phyloP scores from a whole-genome alignment of 2,888 invertebrate species.

The Coenonympha glycerion region DNA sequence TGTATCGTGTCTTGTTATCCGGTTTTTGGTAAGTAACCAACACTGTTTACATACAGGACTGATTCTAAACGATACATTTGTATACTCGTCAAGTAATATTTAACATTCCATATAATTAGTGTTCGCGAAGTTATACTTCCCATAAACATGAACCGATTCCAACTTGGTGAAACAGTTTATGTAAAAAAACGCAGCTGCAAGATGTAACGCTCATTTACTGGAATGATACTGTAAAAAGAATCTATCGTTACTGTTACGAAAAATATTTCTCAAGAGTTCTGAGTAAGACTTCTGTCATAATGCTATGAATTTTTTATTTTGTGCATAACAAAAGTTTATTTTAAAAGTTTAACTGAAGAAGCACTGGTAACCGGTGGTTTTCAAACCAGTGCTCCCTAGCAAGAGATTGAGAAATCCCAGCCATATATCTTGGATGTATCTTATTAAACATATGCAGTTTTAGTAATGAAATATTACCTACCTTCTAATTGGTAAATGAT shows the following conservation, averaged over 20 bases:
- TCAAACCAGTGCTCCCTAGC: no score
- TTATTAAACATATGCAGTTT: no score
- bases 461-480: no score
- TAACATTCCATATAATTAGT: conserved; percentile 1
- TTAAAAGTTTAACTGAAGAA: no score
- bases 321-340: no score
- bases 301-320: not conserved
- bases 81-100: not conserved
- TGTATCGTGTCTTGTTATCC: conserved; percentile 60
- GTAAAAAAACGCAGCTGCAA: conserved; percentile 3
- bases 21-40: conserved; percentile 57
- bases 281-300: not conserved
- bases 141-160: conserved; percentile 6
- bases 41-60: conserved; percentile 18
- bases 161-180: not conserved
- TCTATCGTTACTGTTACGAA: not conserved
- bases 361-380: no score
- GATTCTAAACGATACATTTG: conserved; percentile 4
- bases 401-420: no score
- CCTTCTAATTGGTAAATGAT: no score
- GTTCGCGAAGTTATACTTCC: conserved; percentile 12
- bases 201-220: not conserved
- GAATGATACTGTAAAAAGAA: not conserved
- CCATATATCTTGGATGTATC: no score
- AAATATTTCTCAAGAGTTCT: not conserved